A percentile compares a stretch with the other conserved stretches of the same genome.
These are phyloP conservation scores for Rhabdomys dilectus DNA, from an alignment of 2,113 vertebrate genomes.

Conservation along the genomic window DNA sequence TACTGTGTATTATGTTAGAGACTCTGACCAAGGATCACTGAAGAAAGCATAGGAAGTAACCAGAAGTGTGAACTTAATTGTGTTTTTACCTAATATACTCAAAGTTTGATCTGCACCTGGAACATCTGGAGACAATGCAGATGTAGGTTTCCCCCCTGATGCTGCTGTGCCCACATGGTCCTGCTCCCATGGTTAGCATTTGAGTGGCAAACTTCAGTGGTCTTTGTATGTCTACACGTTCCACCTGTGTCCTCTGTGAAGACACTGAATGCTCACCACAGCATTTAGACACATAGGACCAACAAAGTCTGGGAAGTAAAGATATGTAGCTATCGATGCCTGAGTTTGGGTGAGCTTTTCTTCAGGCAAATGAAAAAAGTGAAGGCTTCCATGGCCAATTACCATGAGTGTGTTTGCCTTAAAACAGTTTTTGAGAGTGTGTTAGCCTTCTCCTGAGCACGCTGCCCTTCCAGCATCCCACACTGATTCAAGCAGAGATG, in stretches of 20 bases:
- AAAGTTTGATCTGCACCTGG: fast-evolving
- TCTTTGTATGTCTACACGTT: neutral
- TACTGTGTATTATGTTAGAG: neutral
- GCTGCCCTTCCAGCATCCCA: fast-evolving
- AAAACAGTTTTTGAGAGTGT: neutral
- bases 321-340: too few species aligned
- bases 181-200: fast-evolving
- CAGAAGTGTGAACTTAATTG: neutral
- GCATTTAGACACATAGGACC: neutral
- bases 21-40: neutral
- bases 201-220: neutral
- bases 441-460: fast-evolving
- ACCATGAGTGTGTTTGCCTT: neutral
- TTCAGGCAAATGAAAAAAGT: neutral
- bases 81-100: neutral
- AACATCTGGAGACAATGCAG: neutral
- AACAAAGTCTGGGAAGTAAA: neutral
- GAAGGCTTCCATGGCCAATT: neutral
- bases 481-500: neutral
- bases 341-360: neutral
- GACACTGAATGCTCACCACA: fast-evolving
- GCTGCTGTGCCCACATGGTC: fast-evolving
- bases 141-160: fast-evolving
- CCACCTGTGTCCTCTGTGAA: neutral
- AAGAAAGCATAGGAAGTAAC: neutral